These are phyloP conservation scores for Hecatera dysodea DNA, from an alignment of 2,888 invertebrate species.

Conservation along the genomic window DNA sequence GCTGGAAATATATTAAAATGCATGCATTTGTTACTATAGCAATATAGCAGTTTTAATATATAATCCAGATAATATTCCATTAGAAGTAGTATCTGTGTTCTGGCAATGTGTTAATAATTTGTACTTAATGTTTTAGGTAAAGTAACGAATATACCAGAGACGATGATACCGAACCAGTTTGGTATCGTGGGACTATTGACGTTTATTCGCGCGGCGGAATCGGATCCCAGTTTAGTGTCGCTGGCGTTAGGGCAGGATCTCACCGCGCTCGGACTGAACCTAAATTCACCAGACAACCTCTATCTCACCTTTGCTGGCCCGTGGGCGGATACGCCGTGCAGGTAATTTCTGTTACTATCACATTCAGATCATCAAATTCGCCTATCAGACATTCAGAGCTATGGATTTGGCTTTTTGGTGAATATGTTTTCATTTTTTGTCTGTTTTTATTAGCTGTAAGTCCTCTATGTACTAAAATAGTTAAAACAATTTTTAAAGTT, in stretches of 20 bases:
- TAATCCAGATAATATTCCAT: constrained; percentile 60
- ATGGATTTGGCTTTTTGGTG: too few species aligned
- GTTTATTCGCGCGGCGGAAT: constrained; percentile 99
- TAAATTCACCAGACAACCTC: constrained; percentile 99
- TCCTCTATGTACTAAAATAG: too few species aligned
- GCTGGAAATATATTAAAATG: constrained; percentile 71
- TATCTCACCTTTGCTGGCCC: constrained; percentile 99
- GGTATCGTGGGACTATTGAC: constrained; percentile 99
- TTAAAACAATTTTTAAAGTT: background rate
- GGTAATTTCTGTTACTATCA: constrained; percentile 77
- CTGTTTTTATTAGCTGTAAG: too few species aligned
- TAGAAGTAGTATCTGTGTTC: constrained; percentile 54
- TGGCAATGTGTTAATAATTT: constrained; percentile 39
- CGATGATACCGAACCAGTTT: constrained; percentile 99
- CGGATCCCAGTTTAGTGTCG: constrained; percentile 98
- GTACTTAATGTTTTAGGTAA: constrained; percentile 92
- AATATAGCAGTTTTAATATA: constrained; percentile 70
- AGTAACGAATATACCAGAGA: constrained; percentile 99
- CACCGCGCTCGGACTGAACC: constrained; percentile 99
- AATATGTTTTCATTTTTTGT: too few species aligned
- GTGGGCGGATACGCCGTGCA: constrained; percentile 99
- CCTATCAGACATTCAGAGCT: background rate
- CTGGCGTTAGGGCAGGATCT: constrained; percentile 99
- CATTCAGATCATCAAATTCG: background rate
- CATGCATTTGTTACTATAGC: constrained; percentile 58